A percentile compares a stretch with the other conserved stretches of the same genome.
These are phyloP conservation scores for Lasioglossum villosulum DNA, from an alignment of 2,888 invertebrate genomes.

Conservation along the genomic window DNA sequence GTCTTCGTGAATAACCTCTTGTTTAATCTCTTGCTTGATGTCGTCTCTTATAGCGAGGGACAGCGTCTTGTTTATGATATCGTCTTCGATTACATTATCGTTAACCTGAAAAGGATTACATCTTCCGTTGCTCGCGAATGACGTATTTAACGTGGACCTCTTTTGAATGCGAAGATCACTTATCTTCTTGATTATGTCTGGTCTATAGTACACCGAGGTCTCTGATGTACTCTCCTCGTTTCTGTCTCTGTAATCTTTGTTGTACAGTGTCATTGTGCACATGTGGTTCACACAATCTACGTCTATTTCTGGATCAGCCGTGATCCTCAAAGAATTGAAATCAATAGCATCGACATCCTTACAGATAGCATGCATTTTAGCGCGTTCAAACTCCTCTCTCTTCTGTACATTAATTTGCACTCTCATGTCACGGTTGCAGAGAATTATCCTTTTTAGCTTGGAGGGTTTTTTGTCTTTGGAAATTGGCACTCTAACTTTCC, in stretches of 20 bases:
- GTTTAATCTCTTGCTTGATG: slow-evolving; percentile 24
- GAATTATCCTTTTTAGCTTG: slow-evolving; percentile 63
- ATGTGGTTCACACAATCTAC: slow-evolving; percentile 64
- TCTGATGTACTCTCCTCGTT: slow-evolving; percentile 54
- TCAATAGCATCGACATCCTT: slow-evolving; percentile 57
- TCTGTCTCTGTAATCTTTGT: slow-evolving; percentile 63
- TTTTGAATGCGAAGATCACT: slow-evolving; percentile 35
- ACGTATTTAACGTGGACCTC: neutral
- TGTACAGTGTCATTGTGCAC: slow-evolving; percentile 68
- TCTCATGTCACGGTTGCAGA: slow-evolving; percentile 46
- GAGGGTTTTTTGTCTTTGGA: slow-evolving; percentile 65
- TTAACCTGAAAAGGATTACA: neutral
- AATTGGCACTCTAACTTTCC: slow-evolving; percentile 34
- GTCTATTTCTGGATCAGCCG: slow-evolving; percentile 64
- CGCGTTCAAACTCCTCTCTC: slow-evolving; percentile 29
- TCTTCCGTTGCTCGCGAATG: neutral
- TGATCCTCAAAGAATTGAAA: slow-evolving; percentile 72
- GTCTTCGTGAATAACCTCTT: slow-evolving; percentile 7
- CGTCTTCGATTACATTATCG: slow-evolving; percentile 38
- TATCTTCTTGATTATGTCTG: slow-evolving; percentile 67
- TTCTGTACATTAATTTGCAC: slow-evolving; percentile 42
- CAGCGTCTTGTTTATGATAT: slow-evolving; percentile 53
- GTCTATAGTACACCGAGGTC: slow-evolving; percentile 54
- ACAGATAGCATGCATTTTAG: slow-evolving; percentile 32
- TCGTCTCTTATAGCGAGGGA: slow-evolving; percentile 58